Conservation (phyloP, 2,888 invertebrate species). For the Gymnocheta viridis region DNA sequence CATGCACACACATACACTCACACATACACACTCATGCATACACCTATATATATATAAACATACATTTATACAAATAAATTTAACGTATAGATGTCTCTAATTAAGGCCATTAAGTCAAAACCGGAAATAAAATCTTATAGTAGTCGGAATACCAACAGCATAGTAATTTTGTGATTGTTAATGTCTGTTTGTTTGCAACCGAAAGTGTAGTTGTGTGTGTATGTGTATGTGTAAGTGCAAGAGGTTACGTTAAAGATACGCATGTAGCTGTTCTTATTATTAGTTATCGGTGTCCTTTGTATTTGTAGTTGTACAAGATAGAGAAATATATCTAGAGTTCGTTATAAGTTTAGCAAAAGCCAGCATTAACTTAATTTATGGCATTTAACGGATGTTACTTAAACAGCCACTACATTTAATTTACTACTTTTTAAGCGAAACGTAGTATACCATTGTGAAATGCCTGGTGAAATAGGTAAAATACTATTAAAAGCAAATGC, state of each 20-base stretch:
- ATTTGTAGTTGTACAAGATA: background rate
- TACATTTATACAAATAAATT: background rate
- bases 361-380: slow-evolving; percentile 67
- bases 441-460: background rate
- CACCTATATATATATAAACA: too few relatives aligned
- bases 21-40: background rate
- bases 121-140: slow-evolving; percentile 69
- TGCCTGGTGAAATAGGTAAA: background rate
- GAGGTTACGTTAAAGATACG: slow-evolving; percentile 38
- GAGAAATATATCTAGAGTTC: background rate
- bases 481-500: slow-evolving; percentile 3
- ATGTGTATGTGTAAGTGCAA: slow-evolving; percentile 11
- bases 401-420: slow-evolving; percentile 64
- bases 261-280: slow-evolving; percentile 49
- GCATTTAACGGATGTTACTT: slow-evolving; percentile 67
- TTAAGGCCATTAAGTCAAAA: slow-evolving; percentile 69
- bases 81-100: slow-evolving; percentile 65
- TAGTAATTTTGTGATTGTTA: slow-evolving; percentile 52
- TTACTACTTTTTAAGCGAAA: slow-evolving; percentile 30
- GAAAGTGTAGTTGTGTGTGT: background rate
- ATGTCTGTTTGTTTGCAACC: background rate
- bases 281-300: slow-evolving; percentile 31
- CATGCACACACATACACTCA: background rate
- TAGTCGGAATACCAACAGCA: slow-evolving; percentile 54
- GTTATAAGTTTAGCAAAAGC: slow-evolving; percentile 24